A percentile compares a stretch with the other conserved stretches of the same genome.
Evolutionary conservation across 1,140 invertebrate species (phyloP).

Genomic region (Bombus confusus): DNA sequence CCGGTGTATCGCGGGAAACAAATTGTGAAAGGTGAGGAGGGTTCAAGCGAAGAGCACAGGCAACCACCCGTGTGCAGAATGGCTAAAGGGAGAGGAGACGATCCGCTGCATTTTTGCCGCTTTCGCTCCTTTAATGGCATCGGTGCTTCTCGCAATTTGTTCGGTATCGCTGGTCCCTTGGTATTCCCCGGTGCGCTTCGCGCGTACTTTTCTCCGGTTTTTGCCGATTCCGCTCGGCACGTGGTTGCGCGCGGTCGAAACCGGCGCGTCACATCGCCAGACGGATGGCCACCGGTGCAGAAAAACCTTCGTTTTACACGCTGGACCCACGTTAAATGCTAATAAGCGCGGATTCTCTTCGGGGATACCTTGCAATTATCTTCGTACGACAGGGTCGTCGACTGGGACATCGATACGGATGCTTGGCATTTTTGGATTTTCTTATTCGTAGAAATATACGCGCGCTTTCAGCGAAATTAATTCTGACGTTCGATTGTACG

Average conservation of each 20-base stretch:
- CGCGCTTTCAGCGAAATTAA: no score
- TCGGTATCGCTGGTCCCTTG: slow-evolving; percentile 56
- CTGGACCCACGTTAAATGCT: slow-evolving; percentile 26
- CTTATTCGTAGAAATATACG: no score
- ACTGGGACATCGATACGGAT: no score
- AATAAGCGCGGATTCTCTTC: not conserved
- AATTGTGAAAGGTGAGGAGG: slow-evolving; percentile 55
- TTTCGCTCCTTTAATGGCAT: slow-evolving; percentile 80
- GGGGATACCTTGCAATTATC: not conserved
- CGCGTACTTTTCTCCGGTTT: slow-evolving; percentile 51
- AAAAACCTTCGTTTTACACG: slow-evolving; percentile 23
- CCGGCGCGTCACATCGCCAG: not conserved
- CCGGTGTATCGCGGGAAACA: slow-evolving; percentile 38
- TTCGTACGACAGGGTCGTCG: no score
- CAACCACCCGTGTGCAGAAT: not conserved
- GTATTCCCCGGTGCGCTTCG: slow-evolving; percentile 34
- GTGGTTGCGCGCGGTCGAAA: slow-evolving; percentile 31
- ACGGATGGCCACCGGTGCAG: not conserved
- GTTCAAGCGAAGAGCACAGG: slow-evolving; percentile 7
- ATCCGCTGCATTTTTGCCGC: slow-evolving; percentile 71
- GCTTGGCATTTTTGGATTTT: no score
- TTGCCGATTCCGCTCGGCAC: slow-evolving; percentile 55
- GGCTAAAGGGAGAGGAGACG: not conserved
- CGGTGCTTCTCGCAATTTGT: slow-evolving; percentile 70
- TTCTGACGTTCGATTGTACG: no score